Percentiles rank a stretch among this genome's conserved stretches.
These are phyloP conservation scores for Asteroscopus sphinx DNA, from an alignment of 2,888 invertebrate species.

Conservation along the genomic window DNA sequence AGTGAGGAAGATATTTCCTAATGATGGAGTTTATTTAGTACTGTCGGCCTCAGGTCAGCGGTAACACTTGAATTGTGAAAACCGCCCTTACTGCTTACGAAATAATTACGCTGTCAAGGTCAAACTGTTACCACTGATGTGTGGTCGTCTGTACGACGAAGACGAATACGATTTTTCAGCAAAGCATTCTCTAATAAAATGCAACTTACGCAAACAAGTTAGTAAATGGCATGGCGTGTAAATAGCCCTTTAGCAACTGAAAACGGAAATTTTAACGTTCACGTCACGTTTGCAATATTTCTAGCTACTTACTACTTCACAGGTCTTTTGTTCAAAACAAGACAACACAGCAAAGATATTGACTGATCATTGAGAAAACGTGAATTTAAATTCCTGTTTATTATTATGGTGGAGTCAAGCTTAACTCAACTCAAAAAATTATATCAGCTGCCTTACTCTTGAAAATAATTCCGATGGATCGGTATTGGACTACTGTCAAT, in stretches of 20 bases:
- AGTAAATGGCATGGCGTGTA: background rate
- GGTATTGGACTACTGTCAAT: too few relatives aligned
- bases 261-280: constrained; percentile 19
- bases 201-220: background rate
- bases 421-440: background rate
- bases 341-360: constrained; percentile 4
- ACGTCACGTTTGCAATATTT: constrained; percentile 28
- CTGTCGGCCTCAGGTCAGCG: too few relatives aligned
- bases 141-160: too few relatives aligned
- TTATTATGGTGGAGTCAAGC: background rate
- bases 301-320: constrained; percentile 11
- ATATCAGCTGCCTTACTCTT: too few relatives aligned
- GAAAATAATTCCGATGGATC: too few relatives aligned
- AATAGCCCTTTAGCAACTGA: constrained; percentile 1
- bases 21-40: too few relatives aligned
- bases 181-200: background rate
- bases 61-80: too few relatives aligned
- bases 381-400: background rate
- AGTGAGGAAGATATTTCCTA: too few relatives aligned
- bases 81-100: too few relatives aligned
- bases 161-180: too few relatives aligned
- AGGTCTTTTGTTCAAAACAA: constrained; percentile 21
- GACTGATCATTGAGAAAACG: constrained; percentile 1
- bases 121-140: too few relatives aligned
- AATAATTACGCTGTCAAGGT: too few relatives aligned